Conservation (phyloP, 2,113 vertebrate species). For the Ardeotis arabs region DNA sequence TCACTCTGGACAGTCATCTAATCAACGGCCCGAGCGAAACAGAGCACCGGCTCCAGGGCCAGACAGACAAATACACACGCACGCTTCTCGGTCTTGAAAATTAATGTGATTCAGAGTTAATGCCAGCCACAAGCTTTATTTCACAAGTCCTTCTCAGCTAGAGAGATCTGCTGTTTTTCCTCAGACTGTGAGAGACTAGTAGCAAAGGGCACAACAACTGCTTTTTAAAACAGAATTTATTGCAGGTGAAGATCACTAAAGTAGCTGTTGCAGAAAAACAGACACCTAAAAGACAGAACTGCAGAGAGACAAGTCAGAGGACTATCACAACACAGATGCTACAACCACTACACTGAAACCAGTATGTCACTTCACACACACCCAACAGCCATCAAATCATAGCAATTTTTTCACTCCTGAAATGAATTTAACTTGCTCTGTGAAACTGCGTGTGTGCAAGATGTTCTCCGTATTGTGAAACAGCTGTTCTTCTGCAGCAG, state of each 20-base stretch:
- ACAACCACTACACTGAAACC: neutral
- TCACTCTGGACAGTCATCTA: constrained; percentile 26
- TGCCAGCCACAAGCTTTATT: neutral
- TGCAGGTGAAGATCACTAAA: neutral
- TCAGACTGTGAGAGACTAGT: neutral
- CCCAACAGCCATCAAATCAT: neutral
- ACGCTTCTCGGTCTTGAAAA: neutral
- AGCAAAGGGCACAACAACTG: neutral
- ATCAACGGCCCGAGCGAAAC: neutral
- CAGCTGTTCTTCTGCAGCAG: neutral
- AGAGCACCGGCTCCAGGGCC: neutral
- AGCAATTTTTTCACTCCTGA: neutral
- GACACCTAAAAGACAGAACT: neutral
- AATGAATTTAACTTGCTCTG: neutral
- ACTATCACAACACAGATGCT: neutral
- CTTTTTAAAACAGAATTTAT: neutral
- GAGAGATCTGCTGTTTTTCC: neutral
- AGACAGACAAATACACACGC: neutral
- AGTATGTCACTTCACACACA: neutral
- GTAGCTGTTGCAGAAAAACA: neutral
- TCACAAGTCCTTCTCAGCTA: neutral
- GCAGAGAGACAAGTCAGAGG: neutral
- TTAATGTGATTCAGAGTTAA: neutral
- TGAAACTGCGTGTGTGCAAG: neutral
- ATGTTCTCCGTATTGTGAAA: neutral